Evolutionary conservation across 2,113 vertebrate genomes (phyloP), one percentile per base, ranked within the genome.

Genomic region (Cebidichthys violaceus): DNA sequence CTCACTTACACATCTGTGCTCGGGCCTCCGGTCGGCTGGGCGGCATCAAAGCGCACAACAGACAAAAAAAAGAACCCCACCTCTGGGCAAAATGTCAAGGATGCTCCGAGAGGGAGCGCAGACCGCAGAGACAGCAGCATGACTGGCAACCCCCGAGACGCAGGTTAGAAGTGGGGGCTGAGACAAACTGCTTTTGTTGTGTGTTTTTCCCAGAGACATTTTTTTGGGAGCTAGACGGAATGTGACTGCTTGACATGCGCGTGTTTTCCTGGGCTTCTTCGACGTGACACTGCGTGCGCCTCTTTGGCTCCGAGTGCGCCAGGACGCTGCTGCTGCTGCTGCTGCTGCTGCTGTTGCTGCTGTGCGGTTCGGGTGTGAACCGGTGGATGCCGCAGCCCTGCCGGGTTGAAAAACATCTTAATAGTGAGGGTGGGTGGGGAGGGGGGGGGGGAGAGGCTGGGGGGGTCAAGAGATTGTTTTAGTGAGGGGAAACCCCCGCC

Each of bases 41-140:
- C 68, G 0, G 66, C 61, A 31, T 60, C 70, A 8, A 29, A 37
- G 67, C 75, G 72, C 77, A 55, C 70, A 52, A 8, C 6, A 52
- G 1, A n/a, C 22, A 20, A 27, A 85, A 33, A 33, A 33, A n/a
- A n/a, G n/a, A n/a, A n/a, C n/a, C 0, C 3, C 33, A 33, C 74
- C 61, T 74, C 81, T 73, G 52, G 86, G 85, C 79, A 13, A 17
- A 43, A 71, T 74, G 86, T 90, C 86, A 82, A 84, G 66, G 91
- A 90, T 89, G 89, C 75, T 76, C 76, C 55, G 70, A 67, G 72
- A 64, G 11, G 81, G 70, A 75, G 41, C 64, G 64, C 81, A 37
- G 24, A 61, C 35, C 57, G 41, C 62, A 15, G 62, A 50, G 62
- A 29, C 45, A 17, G 76, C 72, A 33, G 47, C 75, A 66, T 81